Evolutionary conservation across 2,797 vertebrate species (phyloP), one percentile per base, ranked within the genome.

Genomic region (Hydrocynus forskahlii): DNA sequence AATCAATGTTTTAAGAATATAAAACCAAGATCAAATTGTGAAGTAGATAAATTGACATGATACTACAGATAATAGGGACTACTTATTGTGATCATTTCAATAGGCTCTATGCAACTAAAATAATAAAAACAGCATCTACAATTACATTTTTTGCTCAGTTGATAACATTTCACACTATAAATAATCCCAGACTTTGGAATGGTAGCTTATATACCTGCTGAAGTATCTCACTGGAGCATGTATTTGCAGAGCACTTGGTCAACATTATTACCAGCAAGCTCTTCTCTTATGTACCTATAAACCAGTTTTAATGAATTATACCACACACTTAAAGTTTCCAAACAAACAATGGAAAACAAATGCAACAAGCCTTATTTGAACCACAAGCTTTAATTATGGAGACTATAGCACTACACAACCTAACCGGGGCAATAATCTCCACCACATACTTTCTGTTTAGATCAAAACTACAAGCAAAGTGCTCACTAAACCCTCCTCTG

Each of bases 401-500:
- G 62, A 60, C 29, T 81, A 29, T 1, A 43, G 52, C 7, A 63
- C 12, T 52, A 72, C 25, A 72, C n/a, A 19, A 76, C 40, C 74
- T 21, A 29, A 57, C 66, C 21, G 35, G 62, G 48, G 21, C 59
- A 84, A 78, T 75, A 78, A 82, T 71, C 57, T 68, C 8, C 25
- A 64, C 66, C 54, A 54, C 80, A 81, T 59, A 60, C 38, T 80
- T 29, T 71, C 25, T 38, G 75, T 52, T 66, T 43, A 83, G 78
- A 66, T 75, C 75, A 67, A 19, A 10, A 13, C 75, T 75, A 67
- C 57, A 67, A 67, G 59, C 63, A 23, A n/a, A 79, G 67, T 35
- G 54, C 63, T 50, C 38, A 57, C 76, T 83, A 82, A 86, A 82
- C 21, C 64, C 59, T 48, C 2, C 7, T 78, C 74, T 29, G 50